Conservation (phyloP, 2,888 invertebrate species). For the Spicauda simplicius region DNA sequence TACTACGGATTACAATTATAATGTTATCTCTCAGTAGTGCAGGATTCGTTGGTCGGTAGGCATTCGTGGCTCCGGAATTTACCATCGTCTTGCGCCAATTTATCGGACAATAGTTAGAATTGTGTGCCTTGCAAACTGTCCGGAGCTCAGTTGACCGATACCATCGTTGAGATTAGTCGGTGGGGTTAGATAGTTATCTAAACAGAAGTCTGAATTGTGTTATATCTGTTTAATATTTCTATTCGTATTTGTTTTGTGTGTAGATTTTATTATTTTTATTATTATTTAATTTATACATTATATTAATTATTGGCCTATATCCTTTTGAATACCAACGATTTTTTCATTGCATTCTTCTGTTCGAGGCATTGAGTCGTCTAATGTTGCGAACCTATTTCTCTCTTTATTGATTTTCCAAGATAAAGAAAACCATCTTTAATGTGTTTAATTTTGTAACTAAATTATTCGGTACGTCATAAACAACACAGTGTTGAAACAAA, state of each 20-base stretch:
- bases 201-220: neutral
- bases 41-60: slow-evolving; percentile 45
- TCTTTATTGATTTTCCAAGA: no score
- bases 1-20: neutral
- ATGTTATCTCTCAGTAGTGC: neutral
- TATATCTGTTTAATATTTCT: neutral
- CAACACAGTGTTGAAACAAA: no score
- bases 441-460: neutral
- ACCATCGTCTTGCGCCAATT: slow-evolving; percentile 56
- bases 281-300: neutral
- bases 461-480: neutral
- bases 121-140: slow-evolving; percentile 44
- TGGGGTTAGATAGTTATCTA: slow-evolving; percentile 8
- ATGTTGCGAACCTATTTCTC: no score
- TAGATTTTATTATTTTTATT: neutral
- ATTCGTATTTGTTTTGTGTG: neutral
- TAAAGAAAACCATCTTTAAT: no score
- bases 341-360: no score
- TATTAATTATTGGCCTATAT: neutral
- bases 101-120: slow-evolving; percentile 55
- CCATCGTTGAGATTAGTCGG: slow-evolving; percentile 37
- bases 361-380: no score
- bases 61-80: slow-evolving; percentile 58
- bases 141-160: slow-evolving; percentile 49
- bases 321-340: no score